A percentile compares a stretch with the other conserved stretches of the same genome.
These are phyloP conservation scores for Gryon sp. DNA, from an alignment of 1,140 invertebrate species.

Conservation along the genomic window DNA sequence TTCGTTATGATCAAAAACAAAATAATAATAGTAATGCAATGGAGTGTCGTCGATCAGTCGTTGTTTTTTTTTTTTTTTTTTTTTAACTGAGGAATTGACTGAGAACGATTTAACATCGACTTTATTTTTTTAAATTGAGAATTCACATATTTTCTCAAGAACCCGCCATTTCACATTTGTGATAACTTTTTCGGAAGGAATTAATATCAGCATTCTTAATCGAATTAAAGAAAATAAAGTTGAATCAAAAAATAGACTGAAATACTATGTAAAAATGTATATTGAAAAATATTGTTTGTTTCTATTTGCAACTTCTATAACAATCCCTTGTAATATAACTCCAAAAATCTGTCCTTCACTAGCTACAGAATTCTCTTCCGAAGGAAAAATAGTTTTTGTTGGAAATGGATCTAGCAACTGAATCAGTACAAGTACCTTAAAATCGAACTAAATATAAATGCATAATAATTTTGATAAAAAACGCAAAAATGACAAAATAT, in stretches of 20 bases:
- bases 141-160: constrained; percentile 16
- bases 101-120: neutral
- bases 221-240: neutral
- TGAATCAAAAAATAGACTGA: constrained; percentile 6
- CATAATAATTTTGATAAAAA: constrained; percentile 3
- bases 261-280: constrained; percentile 42
- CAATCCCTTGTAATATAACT: constrained; percentile 32
- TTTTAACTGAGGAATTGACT: constrained; percentile 5
- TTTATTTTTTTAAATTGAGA: constrained; percentile 15
- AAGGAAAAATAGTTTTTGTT: constrained; percentile 5
- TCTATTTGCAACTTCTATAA: neutral
- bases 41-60: constrained; percentile 30
- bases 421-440: constrained; percentile 4
- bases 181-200: constrained; percentile 10
- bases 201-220: neutral
- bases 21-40: constrained; percentile 9
- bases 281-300: constrained; percentile 3
- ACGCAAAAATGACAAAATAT: no score
- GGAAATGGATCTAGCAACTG: constrained; percentile 4
- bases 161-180: neutral
- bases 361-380: constrained; percentile 20
- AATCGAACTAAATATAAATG: neutral
- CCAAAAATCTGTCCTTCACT: no score
- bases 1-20: no score
- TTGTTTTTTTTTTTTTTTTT: no score